Evolutionary conservation across 1,140 invertebrate genomes (phyloP).

Genomic region (Nymphalis io): DNA sequence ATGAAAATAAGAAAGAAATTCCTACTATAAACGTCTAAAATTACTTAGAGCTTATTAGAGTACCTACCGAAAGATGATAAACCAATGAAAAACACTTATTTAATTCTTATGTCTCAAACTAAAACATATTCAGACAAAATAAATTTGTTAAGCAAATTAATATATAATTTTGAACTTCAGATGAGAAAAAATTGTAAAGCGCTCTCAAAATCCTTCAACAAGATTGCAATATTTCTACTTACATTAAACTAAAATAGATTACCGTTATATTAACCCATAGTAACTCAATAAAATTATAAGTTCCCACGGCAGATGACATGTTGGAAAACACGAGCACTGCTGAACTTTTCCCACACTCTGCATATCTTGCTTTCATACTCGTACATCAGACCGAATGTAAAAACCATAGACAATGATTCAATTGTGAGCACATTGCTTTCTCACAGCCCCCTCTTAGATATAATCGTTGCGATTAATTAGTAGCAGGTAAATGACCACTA

Average conservation of each 20-base stretch:
- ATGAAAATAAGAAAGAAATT: too few relatives aligned
- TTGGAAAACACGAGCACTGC: conserved; percentile 66
- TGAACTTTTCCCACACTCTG: conserved; percentile 75
- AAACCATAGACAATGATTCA: conserved; percentile 78
- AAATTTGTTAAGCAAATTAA: too few relatives aligned
- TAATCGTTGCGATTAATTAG: conserved; percentile 76
- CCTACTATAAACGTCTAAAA: too few relatives aligned
- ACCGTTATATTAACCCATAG: conserved; percentile 22
- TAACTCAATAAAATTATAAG: conserved; percentile 44
- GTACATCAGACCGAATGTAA: conserved; percentile 77
- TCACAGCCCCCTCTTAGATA: conserved; percentile 70
- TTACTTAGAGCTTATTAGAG: too few relatives aligned
- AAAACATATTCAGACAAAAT: too few relatives aligned
- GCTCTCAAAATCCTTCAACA: too few relatives aligned
- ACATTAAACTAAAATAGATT: not conserved
- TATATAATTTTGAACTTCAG: too few relatives aligned
- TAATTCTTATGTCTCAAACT: too few relatives aligned
- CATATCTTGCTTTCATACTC: conserved; percentile 69
- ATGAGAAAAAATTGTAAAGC: too few relatives aligned
- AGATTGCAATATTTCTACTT: not conserved
- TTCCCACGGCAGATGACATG: conserved; percentile 77
- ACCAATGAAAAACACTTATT: too few relatives aligned
- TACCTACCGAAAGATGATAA: too few relatives aligned
- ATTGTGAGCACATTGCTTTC: conserved; percentile 78
- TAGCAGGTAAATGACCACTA: conserved; percentile 74